Evolutionary conservation across 2,113 vertebrate genomes (phyloP), one percentile per base, ranked within the genome.

Genomic region (Cariama cristata): DNA sequence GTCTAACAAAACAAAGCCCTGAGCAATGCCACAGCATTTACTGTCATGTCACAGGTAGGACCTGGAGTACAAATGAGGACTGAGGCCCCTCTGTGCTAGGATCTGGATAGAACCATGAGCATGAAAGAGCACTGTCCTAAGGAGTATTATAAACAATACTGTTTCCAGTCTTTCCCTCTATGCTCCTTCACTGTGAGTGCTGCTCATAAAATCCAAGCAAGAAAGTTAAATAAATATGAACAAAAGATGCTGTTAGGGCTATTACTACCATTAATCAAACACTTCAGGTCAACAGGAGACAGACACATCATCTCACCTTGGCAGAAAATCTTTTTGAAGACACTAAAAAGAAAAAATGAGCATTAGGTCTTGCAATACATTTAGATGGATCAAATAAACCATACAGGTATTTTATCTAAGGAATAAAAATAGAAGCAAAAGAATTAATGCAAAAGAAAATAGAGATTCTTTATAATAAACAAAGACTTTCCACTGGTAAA

Each of bases 311-410:
- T 71, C 99, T 99, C 96, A 99, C 99, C 99, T 99, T 99, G 91
- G 99, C 99, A 90, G 99, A 99, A 97, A 99, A 99, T 98, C 99
- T 98, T 79, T 99, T 99, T 79, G 99, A 99, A 96, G 99, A 99
- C 97, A 99, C 99, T 99, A 93, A 64, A 98, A 98, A 68, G 89
- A 97, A 67, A 64, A 81, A n/a, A 63, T 2, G 2, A 95, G 88
- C 6, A 17, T 98, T 93, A 97, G 91, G 77, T 32, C 59, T 88
- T 8, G 56, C 30, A 72, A 42, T 33, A 45, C 21, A 12, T 76
- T 68, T n/a, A 44, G 50, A 40, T 18, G 35, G 59, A 59, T 76
- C 69, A 81, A 67, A 84, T 69, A 95, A 92, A 81, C 45, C 56
- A 49, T 8, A 26, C 21, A 79, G 64, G 75, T 33, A n/a, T 56